Evolutionary conservation across 2,888 invertebrate genomes (phyloP).

Genomic region (Pandemis cinnamomeana): DNA sequence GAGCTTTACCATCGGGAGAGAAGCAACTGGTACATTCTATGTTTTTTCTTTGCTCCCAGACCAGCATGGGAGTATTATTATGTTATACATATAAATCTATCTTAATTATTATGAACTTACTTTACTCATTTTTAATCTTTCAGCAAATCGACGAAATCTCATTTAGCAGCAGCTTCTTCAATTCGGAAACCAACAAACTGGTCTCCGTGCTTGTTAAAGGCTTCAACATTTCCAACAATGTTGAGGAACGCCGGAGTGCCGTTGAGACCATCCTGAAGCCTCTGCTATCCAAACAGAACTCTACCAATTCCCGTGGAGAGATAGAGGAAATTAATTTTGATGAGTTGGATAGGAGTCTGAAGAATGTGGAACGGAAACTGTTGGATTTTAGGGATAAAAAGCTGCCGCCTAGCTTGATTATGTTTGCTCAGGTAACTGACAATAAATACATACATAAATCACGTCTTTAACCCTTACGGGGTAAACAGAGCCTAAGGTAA

Average conservation of each 20-base stretch:
- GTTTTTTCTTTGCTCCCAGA: no score
- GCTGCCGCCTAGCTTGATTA: slow-evolving; percentile 91
- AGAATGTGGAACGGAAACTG: slow-evolving; percentile 59
- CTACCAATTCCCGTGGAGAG: slow-evolving; percentile 55
- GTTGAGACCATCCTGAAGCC: slow-evolving; percentile 80
- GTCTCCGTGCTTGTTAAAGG: slow-evolving; percentile 92
- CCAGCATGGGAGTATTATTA: no score
- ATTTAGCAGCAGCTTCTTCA: slow-evolving; percentile 93
- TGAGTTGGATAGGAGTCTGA: slow-evolving; percentile 54
- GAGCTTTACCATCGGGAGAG: no score
- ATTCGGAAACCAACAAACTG: slow-evolving; percentile 94
- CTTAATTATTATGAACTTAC: no score
- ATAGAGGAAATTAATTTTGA: slow-evolving; percentile 49
- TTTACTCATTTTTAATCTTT: slow-evolving; percentile 35
- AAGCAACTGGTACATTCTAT: no score
- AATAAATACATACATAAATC: no score
- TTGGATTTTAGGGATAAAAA: slow-evolving; percentile 90
- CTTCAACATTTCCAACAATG: slow-evolving; percentile 92
- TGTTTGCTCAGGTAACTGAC: slow-evolving; percentile 89
- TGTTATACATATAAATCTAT: no score
- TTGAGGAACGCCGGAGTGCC: slow-evolving; percentile 77
- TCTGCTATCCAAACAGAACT: slow-evolving; percentile 77
- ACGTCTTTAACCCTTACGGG: no score
- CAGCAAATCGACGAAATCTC: slow-evolving; percentile 94
- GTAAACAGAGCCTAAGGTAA: no score